Percentiles rank a stretch among this genome's conserved stretches.
Evolutionary conservation across 2,888 invertebrate species (phyloP).

Genomic region (Kuschelorhynchus macadamiae): DNA sequence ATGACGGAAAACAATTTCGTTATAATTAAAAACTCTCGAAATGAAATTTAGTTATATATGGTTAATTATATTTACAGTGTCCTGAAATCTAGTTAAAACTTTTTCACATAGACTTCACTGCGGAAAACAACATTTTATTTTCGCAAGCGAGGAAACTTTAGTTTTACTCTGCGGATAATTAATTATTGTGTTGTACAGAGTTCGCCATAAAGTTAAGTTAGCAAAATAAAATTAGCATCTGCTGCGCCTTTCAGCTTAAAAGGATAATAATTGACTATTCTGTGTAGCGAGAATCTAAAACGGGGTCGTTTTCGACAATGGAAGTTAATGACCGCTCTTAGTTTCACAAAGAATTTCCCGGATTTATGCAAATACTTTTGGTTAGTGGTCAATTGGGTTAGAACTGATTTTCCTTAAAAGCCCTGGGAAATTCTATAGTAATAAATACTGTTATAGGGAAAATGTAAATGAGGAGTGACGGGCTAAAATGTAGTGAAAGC

Average conservation of each 20-base stretch:
- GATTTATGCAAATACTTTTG: constrained; percentile 50
- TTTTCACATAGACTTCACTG: constrained; percentile 43
- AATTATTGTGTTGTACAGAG: constrained; percentile 50
- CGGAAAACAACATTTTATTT: constrained; percentile 48
- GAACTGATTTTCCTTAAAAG: constrained; percentile 32
- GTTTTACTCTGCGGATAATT: constrained; percentile 49
- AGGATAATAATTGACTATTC: constrained; percentile 52
- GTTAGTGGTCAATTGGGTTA: constrained; percentile 41
- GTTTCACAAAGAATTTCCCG: constrained; percentile 49
- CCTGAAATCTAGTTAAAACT: constrained; percentile 45
- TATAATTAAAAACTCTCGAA: not conserved
- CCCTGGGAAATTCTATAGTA: constrained; percentile 14
- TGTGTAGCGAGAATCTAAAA: constrained; percentile 45
- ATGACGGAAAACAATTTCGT: no score
- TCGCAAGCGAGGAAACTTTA: constrained; percentile 45
- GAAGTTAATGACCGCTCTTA: constrained; percentile 51
- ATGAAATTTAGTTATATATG: not conserved
- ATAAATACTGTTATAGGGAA: constrained; percentile 18
- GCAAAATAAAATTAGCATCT: constrained; percentile 51
- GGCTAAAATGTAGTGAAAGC: no score
- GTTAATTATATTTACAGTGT: constrained; percentile 36
- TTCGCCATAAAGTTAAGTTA: constrained; percentile 51
- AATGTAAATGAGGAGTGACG: not conserved
- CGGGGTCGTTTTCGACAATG: constrained; percentile 48
- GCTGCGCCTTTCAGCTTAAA: constrained; percentile 50